phyloP scores from a whole-genome alignment of 2,888 invertebrate species.

The Meloe dianella region DNA sequence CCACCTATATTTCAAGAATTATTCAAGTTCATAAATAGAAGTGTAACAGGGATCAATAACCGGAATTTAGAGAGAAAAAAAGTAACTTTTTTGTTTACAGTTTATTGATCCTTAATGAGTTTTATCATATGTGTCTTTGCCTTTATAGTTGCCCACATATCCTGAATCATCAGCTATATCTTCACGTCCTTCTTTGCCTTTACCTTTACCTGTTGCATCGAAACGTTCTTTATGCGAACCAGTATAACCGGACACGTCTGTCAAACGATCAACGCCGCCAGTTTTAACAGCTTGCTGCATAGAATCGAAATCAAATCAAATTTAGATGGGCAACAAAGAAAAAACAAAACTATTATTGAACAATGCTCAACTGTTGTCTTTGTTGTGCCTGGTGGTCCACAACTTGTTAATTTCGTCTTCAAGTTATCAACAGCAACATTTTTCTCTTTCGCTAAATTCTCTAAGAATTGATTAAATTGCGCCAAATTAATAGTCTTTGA shows the following conservation, averaged over 20 bases:
- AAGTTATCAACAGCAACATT: conserved; percentile 76
- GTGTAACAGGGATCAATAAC: not conserved
- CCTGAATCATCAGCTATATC: conserved; percentile 76
- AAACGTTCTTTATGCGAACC: conserved; percentile 85
- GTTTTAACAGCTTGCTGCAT: conserved; percentile 59
- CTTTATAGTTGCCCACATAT: conserved; percentile 82
- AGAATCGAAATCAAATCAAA: not conserved
- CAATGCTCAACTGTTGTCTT: conserved; percentile 36
- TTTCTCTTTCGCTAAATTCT: conserved; percentile 80
- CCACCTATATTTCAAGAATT: not conserved
- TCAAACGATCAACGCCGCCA: conserved; percentile 73
- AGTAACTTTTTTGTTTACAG: not conserved
- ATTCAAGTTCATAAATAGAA: not conserved
- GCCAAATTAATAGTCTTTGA: conserved; percentile 47
- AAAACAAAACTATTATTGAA: conserved; percentile 7
- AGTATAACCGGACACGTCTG: conserved; percentile 84
- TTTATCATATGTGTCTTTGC: conserved; percentile 76
- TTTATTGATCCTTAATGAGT: conserved; percentile 32
- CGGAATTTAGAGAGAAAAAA: not conserved
- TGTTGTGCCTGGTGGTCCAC: conserved; percentile 65
- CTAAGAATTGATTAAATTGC: conserved; percentile 69
- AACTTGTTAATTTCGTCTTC: conserved; percentile 76
- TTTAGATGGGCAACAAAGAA: too few relatives aligned
- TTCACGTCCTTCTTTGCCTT: conserved; percentile 83
- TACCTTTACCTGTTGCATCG: conserved; percentile 81